Conservation (phyloP, 1,140 invertebrate species). For the Bathynomus jamesi region DNA sequence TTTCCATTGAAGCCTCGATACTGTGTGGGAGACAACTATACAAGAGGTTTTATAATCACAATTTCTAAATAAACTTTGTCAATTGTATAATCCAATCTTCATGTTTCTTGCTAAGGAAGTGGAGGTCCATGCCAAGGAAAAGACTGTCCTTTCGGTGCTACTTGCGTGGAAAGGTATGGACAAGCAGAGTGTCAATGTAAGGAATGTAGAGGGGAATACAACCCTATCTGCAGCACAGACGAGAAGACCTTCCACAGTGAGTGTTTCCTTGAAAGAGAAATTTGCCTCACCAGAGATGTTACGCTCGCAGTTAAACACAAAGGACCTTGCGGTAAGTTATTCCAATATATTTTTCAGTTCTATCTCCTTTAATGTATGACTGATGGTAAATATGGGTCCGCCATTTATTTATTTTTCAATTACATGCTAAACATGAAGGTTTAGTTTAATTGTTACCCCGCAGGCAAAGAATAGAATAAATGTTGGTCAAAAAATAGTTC, state of each 20-base stretch:
- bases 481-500: too few relatives aligned
- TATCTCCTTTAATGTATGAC: too few relatives aligned
- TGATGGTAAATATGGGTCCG: too few relatives aligned
- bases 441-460: too few relatives aligned
- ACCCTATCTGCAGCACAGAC: constrained; percentile 70
- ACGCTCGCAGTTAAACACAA: constrained; percentile 63
- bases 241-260: constrained; percentile 79
- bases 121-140: constrained; percentile 53
- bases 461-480: too few relatives aligned
- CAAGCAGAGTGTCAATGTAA: constrained; percentile 76
- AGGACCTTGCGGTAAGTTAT: constrained; percentile 73
- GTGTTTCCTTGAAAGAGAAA: constrained; percentile 68
- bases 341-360: neutral
- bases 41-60: too few relatives aligned
- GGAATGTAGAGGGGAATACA: constrained; percentile 69
- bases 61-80: too few relatives aligned
- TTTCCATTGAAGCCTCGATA: too few relatives aligned
- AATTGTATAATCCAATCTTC: too few relatives aligned
- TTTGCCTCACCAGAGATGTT: constrained; percentile 64
- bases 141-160: constrained; percentile 64
- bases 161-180: constrained; percentile 59
- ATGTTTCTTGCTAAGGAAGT: neutral
- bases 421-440: too few relatives aligned
- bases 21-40: too few relatives aligned
- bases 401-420: too few relatives aligned